A percentile compares a stretch with the other conserved stretches of the same genome.
These are phyloP conservation scores for Ectemnius lituratus DNA, from an alignment of 2,888 invertebrate genomes.

Conservation along the genomic window DNA sequence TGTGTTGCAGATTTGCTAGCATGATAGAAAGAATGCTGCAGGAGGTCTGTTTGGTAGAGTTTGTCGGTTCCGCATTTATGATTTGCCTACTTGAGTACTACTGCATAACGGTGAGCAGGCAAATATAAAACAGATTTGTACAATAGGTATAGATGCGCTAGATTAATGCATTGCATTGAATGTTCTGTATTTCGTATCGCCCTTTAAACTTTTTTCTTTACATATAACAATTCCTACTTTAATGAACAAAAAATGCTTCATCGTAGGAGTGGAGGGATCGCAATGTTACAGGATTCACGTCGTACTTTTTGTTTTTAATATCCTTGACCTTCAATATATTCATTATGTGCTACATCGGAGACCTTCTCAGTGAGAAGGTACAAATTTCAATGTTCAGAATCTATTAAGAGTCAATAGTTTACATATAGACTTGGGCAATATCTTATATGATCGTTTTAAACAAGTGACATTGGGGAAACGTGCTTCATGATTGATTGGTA, in stretches of 20 bases:
- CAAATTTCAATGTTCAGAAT: neutral
- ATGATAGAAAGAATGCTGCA: constrained; percentile 65
- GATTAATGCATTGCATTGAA: constrained; percentile 41
- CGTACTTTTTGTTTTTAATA: constrained; percentile 29
- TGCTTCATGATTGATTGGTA: constrained; percentile 62
- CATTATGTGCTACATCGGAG: constrained; percentile 49
- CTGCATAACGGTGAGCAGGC: too few relatives aligned
- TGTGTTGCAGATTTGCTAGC: constrained; percentile 64
- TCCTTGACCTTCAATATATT: constrained; percentile 44
- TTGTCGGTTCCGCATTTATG: too few relatives aligned
- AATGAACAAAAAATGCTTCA: neutral
- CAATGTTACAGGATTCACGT: constrained; percentile 25
- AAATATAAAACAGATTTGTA: too few relatives aligned
- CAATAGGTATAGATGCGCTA: too few relatives aligned
- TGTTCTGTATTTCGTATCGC: too few relatives aligned
- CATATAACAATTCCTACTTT: neutral
- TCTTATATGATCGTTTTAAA: constrained; percentile 23
- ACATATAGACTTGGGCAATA: too few relatives aligned
- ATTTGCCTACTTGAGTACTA: constrained; percentile 53
- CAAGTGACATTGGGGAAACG: constrained; percentile 40
- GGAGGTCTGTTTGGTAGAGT: constrained; percentile 59
- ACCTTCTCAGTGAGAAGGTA: constrained; percentile 25
- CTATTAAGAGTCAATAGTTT: too few relatives aligned
- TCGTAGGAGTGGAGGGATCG: constrained; percentile 41
- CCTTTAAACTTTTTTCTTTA: neutral